phyloP scores from a whole-genome alignment of 2,113 vertebrate genomes.

The Morone saxatilis region DNA sequence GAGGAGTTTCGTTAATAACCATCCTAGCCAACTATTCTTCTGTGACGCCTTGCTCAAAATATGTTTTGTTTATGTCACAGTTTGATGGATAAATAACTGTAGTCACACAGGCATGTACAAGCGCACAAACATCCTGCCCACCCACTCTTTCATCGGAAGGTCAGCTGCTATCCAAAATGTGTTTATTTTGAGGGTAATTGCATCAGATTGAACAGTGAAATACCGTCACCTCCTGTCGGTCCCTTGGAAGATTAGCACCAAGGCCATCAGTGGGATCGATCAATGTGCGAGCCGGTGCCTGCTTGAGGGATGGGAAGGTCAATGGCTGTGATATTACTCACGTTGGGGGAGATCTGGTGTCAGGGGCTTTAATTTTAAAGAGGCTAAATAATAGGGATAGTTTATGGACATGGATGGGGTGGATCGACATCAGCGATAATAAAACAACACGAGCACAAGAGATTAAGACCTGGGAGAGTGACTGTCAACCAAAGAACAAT shows the following conservation, averaged over 20 bases:
- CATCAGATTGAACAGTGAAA: constrained; percentile 76
- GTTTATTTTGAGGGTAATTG: constrained; percentile 78
- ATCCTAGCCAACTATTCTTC: constrained; percentile 1
- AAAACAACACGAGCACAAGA: constrained; percentile 3
- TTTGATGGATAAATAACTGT: constrained; percentile 47
- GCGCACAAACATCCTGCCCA: constrained; percentile 27
- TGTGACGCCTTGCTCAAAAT: background rate
- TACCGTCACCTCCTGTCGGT: constrained; percentile 68
- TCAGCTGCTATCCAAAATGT: constrained; percentile 70
- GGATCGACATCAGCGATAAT: constrained; percentile 57
- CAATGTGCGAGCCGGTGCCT: constrained; percentile 33
- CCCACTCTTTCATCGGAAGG: constrained; percentile 54
- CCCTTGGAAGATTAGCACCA: constrained; percentile 73
- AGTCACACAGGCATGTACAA: background rate
- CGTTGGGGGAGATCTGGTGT: constrained; percentile 52
- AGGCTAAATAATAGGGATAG: constrained; percentile 68
- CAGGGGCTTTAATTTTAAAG: constrained; percentile 71
- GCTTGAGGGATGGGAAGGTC: constrained; percentile 78
- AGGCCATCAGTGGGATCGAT: constrained; percentile 73
- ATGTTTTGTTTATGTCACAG: constrained; percentile 36
- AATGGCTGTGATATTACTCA: constrained; percentile 63
- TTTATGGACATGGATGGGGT: constrained; percentile 59
- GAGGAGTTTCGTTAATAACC: background rate
- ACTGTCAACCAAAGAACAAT: background rate
- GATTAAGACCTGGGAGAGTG: constrained; percentile 21